Base-by-base conservation (phyloP, 2,113 vertebrate genomes). In the Tachysurus fulvidraco region DNA sequence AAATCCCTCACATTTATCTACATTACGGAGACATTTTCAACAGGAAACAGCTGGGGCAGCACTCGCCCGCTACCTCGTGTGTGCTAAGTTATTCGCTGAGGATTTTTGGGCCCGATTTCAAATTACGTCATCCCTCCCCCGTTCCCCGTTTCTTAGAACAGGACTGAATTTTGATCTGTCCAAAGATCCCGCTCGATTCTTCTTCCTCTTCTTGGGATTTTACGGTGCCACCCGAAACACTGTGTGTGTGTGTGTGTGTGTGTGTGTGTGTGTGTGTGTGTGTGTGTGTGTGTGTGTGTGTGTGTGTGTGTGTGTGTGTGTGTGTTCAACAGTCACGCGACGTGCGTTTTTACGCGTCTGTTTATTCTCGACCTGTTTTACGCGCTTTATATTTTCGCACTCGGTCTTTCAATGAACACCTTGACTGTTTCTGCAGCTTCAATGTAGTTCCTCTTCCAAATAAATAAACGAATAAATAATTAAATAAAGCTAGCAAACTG, bases 1-100 rank as follows among this genome's bases (percentile, higher is more conserved):
- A 95, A 96, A 83, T 95, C 98, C 98, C 97, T 98, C 97, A 98
- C 98, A 99, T 99, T 98, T 98, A 98, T 98, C 98, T 98, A 97
- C 97, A 98, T 97, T 97, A 98, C 97, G 97, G 96, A 97, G 97
- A 97, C 97, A 97, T 97, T 97, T 97, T 97, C 96, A 97, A 98
- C 97, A 98, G 98, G 97, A 99, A 98, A 98, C 98, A 99, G 97
- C 98, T 98, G 98, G 97, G 96, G 95, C 96, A 97, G 96, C 96
- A 95, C 97, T 97, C 97, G 96, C 96, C 96, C 97, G 97, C 96
- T 97, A 16, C 97, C 98, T 97, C 96, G 97, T 96, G 78, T 25
- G 78, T 21, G 96, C 97, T 98, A 97, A 98, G 96, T 98, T 98
- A 98, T 96, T 96, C 96, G 97, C 96, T 98, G 97, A 98, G 96